A percentile compares a stretch with the other conserved stretches of the same genome.
phyloP scores from a whole-genome alignment of 1,140 invertebrate species.

The Lucilia sericata region DNA sequence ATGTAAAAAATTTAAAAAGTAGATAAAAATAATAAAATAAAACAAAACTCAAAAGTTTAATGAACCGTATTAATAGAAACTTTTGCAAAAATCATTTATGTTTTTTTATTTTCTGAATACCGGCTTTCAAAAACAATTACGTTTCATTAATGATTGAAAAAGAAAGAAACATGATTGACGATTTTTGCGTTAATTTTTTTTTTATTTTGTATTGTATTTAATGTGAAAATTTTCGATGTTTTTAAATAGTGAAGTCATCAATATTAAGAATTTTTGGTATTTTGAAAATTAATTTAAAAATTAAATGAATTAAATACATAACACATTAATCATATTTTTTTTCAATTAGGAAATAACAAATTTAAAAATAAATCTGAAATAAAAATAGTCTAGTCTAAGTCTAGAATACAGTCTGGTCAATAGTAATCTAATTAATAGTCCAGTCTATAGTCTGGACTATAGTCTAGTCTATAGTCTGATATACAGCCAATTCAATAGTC shows the following conservation, averaged over 20 bases:
- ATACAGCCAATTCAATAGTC: too few species aligned
- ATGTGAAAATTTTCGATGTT: neutral
- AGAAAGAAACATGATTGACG: neutral
- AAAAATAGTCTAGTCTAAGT: too few species aligned
- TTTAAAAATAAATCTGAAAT: too few species aligned
- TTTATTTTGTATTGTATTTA: neutral
- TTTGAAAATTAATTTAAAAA: too few species aligned
- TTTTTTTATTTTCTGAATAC: neutral
- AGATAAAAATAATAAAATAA: neutral
- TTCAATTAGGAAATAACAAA: too few species aligned
- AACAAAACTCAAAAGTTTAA: neutral
- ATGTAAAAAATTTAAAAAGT: neutral
- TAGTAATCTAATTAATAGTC: too few species aligned
- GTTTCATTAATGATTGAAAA: neutral
- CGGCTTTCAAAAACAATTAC: slow-evolving; percentile 16
- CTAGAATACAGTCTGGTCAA: too few species aligned
- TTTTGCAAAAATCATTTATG: neutral
- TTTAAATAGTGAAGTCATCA: slow-evolving; percentile 16
- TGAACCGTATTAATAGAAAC: slow-evolving; percentile 11
- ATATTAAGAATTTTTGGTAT: neutral
- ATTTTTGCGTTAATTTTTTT: neutral
- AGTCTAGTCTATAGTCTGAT: too few species aligned
- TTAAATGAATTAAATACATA: too few species aligned
- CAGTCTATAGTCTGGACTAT: too few species aligned
- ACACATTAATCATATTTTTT: too few species aligned